Base-by-base conservation (phyloP, 2,113 vertebrate species). In the Galemys pyrenaicus region DNA sequence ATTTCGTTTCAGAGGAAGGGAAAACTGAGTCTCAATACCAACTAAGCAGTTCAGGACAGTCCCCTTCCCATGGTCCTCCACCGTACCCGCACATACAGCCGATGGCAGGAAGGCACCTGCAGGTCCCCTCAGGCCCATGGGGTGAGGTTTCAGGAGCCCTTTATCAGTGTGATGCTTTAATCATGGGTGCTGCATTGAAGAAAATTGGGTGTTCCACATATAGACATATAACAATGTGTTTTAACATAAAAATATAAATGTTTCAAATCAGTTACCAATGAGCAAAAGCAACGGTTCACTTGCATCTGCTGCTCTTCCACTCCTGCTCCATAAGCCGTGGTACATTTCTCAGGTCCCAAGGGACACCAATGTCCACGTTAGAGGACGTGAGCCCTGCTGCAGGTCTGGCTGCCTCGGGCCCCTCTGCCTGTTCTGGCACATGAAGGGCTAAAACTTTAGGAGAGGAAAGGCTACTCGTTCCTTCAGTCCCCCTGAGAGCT, bases 1-100 rank as follows among this genome's bases (percentile, higher is more conserved):
- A 74, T 96, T 94, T 92, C 65, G 56, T 93, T 93, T 1, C 8
- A 89, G 28, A 65, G 9, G n/a, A 79, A 81, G 39, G 24, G 35
- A 17, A 65, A 37, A 67, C 73, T 86, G 84, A 94, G 46, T 84
- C 82, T 80, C 89, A 86, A 80, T 46, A 56, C 19, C 35, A 93
- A 26, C 39, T 79, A 92, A 87, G 41, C 49, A 82, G 37, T 74
- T 89, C 17, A 93, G 32, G 78, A 70, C 22, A 85, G 80, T 58
- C n/a, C 16, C 20, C 82, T 89, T 6, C 46, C 78, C 37, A 70
- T 1, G 1, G 35, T 54, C 84, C 56, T 49, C 11, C 28, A 62
- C 54, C 17, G 24, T 30, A 15, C 28, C n/a, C 7, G 1, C 26
- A 2, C 9, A 0, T 1, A 32, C 26, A 80, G 30, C 65, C 65